Percentiles rank a stretch among this genome's conserved stretches.
Conservation (phyloP, 1,140 invertebrate species). For the Drosophila kikkawai region DNA sequence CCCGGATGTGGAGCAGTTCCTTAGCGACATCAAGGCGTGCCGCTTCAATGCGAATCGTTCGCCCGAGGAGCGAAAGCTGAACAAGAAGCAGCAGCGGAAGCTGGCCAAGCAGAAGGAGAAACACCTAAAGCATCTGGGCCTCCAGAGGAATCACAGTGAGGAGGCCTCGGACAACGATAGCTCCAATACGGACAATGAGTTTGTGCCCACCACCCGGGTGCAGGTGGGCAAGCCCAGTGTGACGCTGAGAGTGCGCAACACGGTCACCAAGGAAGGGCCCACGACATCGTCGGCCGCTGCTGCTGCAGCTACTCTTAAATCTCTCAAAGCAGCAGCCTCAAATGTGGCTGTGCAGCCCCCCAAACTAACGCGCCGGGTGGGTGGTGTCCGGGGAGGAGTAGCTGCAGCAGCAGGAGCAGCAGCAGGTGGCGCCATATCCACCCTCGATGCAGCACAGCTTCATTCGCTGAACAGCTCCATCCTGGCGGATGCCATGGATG, state of each 20-base stretch:
- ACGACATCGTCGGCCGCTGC: slow-evolving; percentile 26
- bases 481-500: slow-evolving; percentile 32
- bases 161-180: slow-evolving; percentile 74
- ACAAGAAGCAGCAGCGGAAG: slow-evolving; percentile 79
- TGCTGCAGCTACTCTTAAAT: slow-evolving; percentile 4
- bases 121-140: slow-evolving; percentile 86
- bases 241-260: slow-evolving; percentile 68
- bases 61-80: slow-evolving; percentile 82
- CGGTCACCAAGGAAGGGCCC: slow-evolving; percentile 48
- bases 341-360: slow-evolving; percentile 7
- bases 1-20: slow-evolving; percentile 77
- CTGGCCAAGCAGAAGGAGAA: slow-evolving; percentile 86
- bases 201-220: slow-evolving; percentile 76
- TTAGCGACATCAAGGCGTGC: slow-evolving; percentile 74
- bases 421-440: slow-evolving; percentile 17
- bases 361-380: slow-evolving; percentile 48
- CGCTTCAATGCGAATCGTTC: slow-evolving; percentile 74
- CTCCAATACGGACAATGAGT: slow-evolving; percentile 81
- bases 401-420: background rate
- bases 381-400: slow-evolving; percentile 1
- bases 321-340: background rate
- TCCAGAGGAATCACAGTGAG: slow-evolving; percentile 76
- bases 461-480: slow-evolving; percentile 49
- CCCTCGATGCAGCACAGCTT: slow-evolving; percentile 40
- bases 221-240: slow-evolving; percentile 81